phyloP scores from a whole-genome alignment of 2,797 vertebrate genomes.

The Fundulus diaphanus region DNA sequence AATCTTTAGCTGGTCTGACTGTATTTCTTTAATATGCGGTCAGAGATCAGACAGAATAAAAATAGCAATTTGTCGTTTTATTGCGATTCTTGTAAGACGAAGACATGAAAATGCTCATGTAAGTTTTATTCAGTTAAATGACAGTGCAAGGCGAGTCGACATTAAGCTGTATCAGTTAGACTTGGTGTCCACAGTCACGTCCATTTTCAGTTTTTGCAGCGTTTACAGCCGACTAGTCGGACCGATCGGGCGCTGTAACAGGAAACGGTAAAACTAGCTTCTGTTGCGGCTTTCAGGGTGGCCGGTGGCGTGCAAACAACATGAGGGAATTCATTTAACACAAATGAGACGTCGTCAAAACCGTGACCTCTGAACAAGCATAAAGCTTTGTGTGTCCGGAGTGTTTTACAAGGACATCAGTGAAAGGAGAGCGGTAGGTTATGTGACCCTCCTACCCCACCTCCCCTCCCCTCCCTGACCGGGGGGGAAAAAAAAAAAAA shows the following conservation, averaged over 20 bases:
- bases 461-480: too few relatives aligned
- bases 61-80: slow-evolving; percentile 5
- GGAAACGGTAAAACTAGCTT: slow-evolving; percentile 54
- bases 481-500: too few relatives aligned
- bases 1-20: slow-evolving; percentile 34
- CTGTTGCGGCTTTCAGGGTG: slow-evolving; percentile 77
- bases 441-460: slow-evolving; percentile 44
- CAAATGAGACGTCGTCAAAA: slow-evolving; percentile 76
- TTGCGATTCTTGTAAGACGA: background rate
- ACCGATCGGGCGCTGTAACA: slow-evolving; percentile 21
- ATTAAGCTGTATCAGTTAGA: background rate
- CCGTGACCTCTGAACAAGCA: slow-evolving; percentile 72
- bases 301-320: slow-evolving; percentile 67
- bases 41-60: slow-evolving; percentile 35
- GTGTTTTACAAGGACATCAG: slow-evolving; percentile 78
- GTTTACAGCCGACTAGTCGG: slow-evolving; percentile 33
- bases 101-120: background rate
- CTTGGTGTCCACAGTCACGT: slow-evolving; percentile 1
- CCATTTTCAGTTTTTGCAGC: background rate
- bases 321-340: slow-evolving; percentile 78
- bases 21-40: slow-evolving; percentile 11
- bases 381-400: slow-evolving; percentile 76
- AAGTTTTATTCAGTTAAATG: background rate
- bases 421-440: slow-evolving; percentile 58
- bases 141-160: background rate